A percentile compares a stretch with the other conserved stretches of the same genome.
Conservation (phyloP, 1,140 invertebrate species). For the Marisa cornuarietis region DNA sequence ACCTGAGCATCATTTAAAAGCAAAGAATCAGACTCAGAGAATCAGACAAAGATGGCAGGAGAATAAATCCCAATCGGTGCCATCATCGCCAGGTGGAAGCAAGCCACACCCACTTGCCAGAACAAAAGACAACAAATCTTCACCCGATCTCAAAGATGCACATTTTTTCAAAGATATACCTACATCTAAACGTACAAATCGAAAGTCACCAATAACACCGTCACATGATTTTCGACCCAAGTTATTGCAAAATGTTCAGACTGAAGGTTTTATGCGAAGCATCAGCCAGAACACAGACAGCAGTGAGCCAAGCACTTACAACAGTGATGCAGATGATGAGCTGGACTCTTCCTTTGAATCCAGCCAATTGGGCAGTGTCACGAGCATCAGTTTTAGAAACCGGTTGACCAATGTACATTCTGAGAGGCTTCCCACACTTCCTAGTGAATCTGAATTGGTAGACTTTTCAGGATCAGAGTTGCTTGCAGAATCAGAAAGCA, state of each 20-base stretch:
- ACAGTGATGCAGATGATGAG: slow-evolving; percentile 51
- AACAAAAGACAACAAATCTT: slow-evolving; percentile 17
- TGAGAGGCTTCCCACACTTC: slow-evolving; percentile 23
- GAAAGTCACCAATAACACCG: neutral
- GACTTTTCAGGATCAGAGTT: neutral
- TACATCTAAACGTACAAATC: neutral
- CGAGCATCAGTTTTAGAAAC: slow-evolving; percentile 4
- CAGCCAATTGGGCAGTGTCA: slow-evolving; percentile 18
- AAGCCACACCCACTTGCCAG: slow-evolving; percentile 21
- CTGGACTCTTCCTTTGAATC: slow-evolving; percentile 39
- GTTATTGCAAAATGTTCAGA: neutral
- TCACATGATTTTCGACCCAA: neutral
- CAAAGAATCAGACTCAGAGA: neutral
- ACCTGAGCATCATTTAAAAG: slow-evolving; percentile 4
- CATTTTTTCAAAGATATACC: slow-evolving; percentile 13
- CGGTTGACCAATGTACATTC: slow-evolving; percentile 2
- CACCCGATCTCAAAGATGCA: slow-evolving; percentile 14
- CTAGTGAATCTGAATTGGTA: slow-evolving; percentile 31
- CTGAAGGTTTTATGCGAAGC: neutral
- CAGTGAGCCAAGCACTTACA: slow-evolving; percentile 36
- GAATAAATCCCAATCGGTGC: neutral
- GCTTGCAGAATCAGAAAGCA: too few relatives aligned
- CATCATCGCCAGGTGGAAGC: slow-evolving; percentile 10
- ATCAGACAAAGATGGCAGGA: slow-evolving; percentile 11
- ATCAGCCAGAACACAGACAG: slow-evolving; percentile 21